Evolutionary conservation across 2,888 invertebrate species (phyloP), one percentile per base, ranked within the genome.

Genomic region (Campoplex nolae): DNA sequence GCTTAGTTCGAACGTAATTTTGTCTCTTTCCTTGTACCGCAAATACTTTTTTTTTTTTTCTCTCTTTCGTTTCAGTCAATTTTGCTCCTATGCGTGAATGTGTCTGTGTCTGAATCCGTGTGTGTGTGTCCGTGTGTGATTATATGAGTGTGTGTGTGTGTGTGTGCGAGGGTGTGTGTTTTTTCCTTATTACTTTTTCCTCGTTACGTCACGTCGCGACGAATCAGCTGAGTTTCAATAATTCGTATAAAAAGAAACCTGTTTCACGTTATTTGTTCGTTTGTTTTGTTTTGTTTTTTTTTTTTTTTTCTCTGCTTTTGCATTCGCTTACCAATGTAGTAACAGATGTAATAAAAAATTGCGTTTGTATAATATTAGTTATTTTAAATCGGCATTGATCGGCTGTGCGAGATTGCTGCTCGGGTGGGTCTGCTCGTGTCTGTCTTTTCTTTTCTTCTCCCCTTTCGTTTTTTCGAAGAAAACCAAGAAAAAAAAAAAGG

Each of bases 341-440:
- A 93, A 93, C 92, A 92, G 93, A 93, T 91, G 91, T 92, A 91
- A 92, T 92, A 91, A 89, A 88, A 89, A 86, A 92, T 65, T 91
- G 90, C 90, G 90, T 90, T 92, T 90, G 88, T 91, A 90, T 91
- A 91, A 90, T 91, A 91, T 91, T 87, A 89, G 83, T 88, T 91
- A 90, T 91, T 87, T 79, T 83, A 87, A 62, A 88, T 87, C 88
- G 88, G 88, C 83, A 86, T 88, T 86, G 78, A 87, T 87, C 86
- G 86, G 86, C 86, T 87, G 84, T 87, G 84, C 86, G 81, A 87
- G 75, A 81, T 87, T 87, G 84, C 74, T 62, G 68, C 58, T 78
- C 81, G 84, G 74, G 62, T 38, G 77, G 73, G 83, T 51, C 45
- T 51, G 45, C 51, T 74, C 71, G 58, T 56, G 11, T 54, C 16